Percentiles rank a stretch among this genome's conserved stretches.
phyloP scores from a whole-genome alignment of 2,888 invertebrate genomes.

The Cybosia mesomella region DNA sequence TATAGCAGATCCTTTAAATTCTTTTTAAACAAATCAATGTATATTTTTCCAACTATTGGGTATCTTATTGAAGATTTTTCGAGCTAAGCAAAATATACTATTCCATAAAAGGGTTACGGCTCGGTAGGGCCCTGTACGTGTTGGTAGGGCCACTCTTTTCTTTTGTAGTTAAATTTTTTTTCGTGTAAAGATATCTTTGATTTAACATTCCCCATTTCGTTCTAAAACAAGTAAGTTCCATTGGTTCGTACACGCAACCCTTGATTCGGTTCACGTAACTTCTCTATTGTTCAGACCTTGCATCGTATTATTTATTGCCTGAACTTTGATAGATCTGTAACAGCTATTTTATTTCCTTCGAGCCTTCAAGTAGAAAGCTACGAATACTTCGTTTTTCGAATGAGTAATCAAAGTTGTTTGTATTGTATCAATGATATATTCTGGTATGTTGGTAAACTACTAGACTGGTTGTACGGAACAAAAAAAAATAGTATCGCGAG shows the following conservation, averaged over 20 bases:
- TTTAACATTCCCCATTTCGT: neutral
- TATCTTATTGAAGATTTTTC: too few relatives aligned
- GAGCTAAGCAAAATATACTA: too few relatives aligned
- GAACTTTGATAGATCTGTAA: slow-evolving; percentile 3
- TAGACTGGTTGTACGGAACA: too few relatives aligned
- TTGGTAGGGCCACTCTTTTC: too few relatives aligned
- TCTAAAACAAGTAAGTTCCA: neutral
- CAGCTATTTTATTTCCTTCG: neutral
- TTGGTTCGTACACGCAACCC: neutral
- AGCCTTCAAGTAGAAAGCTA: neutral
- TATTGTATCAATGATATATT: too few relatives aligned
- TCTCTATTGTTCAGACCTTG: neutral
- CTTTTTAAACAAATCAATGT: too few relatives aligned
- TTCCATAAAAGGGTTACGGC: too few relatives aligned
- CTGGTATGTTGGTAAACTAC: too few relatives aligned
- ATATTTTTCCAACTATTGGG: too few relatives aligned
- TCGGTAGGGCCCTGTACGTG: too few relatives aligned
- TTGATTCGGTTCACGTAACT: neutral
- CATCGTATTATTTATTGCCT: neutral
- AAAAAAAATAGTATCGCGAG: too few relatives aligned
- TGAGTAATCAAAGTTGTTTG: neutral
- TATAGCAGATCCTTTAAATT: too few relatives aligned
- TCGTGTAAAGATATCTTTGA: neutral
- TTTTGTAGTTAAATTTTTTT: neutral
- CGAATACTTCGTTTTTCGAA: neutral